These are phyloP conservation scores for Centruroides vittatus DNA, from an alignment of 1,140 invertebrate species.

Conservation along the genomic window DNA sequence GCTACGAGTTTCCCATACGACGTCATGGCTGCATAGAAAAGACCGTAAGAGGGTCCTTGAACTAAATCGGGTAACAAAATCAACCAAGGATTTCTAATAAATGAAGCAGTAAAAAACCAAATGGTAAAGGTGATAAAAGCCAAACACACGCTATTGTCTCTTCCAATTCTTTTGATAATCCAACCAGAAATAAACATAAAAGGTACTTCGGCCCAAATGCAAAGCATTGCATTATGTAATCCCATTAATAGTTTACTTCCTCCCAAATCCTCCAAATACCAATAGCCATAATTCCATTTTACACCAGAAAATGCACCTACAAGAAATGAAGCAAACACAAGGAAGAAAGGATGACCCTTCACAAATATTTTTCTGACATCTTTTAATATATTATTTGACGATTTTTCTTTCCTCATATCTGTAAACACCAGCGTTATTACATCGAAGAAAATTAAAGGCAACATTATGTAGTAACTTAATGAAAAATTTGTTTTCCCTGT, in stretches of 20 bases:
- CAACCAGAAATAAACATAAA: slow-evolving; percentile 8
- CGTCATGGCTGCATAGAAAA: slow-evolving; percentile 75
- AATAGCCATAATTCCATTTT: slow-evolving; percentile 64
- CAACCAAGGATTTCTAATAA: slow-evolving; percentile 55
- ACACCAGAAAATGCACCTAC: slow-evolving; percentile 70
- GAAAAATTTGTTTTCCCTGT: slow-evolving; percentile 20
- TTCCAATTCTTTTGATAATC: slow-evolving; percentile 66
- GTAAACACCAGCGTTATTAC: background rate
- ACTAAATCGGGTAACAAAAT: slow-evolving; percentile 67
- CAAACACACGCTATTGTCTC: slow-evolving; percentile 62
- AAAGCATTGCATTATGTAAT: slow-evolving; percentile 35
- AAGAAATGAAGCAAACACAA: slow-evolving; percentile 51
- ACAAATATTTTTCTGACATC: background rate
- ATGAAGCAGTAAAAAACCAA: slow-evolving; percentile 66
- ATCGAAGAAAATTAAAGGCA: background rate
- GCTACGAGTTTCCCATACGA: slow-evolving; percentile 73
- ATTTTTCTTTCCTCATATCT: background rate
- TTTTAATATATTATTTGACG: slow-evolving; percentile 4
- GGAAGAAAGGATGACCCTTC: background rate
- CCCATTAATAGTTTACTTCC: slow-evolving; percentile 57
- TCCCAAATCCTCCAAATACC: slow-evolving; percentile 23
- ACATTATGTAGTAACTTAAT: slow-evolving; percentile 1
- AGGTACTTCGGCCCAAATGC: slow-evolving; percentile 33
- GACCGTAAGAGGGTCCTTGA: slow-evolving; percentile 72
- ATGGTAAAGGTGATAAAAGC: slow-evolving; percentile 57